Conservation (phyloP, 2,797 vertebrate genomes). For the Neomorphus geoffroyi region DNA sequence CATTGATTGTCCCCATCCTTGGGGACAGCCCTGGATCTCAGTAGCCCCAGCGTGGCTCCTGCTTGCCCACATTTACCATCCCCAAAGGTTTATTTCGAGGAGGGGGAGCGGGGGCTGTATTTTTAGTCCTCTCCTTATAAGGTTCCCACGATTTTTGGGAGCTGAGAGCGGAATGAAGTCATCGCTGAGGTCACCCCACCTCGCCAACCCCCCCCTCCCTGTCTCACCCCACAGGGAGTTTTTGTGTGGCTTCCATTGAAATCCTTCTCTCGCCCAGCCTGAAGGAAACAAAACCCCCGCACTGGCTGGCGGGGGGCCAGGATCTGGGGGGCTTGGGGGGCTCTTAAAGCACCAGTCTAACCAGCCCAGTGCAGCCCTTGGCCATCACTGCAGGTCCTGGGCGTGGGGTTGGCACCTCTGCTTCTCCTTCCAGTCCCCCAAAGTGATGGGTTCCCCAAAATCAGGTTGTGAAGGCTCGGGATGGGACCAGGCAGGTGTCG, state of each 20-base stretch:
- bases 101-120: background rate
- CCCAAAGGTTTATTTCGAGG: background rate
- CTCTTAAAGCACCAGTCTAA: background rate
- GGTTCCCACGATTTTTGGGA: constrained; percentile 11
- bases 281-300: constrained; percentile 43
- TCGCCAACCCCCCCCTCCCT: background rate
- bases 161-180: constrained; percentile 31
- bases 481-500: background rate
- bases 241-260: constrained; percentile 55
- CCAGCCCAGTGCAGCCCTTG: background rate
- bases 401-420: accelerated
- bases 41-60: too few species aligned
- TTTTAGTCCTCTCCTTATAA: constrained; percentile 47
- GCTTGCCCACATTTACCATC: too few species aligned
- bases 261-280: background rate
- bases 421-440: background rate
- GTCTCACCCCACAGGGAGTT: constrained; percentile 16
- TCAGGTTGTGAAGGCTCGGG: background rate
- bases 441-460: background rate
- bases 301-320: background rate
- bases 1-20: too few species aligned
- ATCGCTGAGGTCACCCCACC: constrained; percentile 41
- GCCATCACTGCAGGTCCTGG: too few species aligned
- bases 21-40: too few species aligned
- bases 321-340: background rate